Percentiles rank a stretch among this genome's conserved stretches.
phyloP scores from a whole-genome alignment of 2,797 vertebrate species.

The Phrynocephalus guinanensis region DNA sequence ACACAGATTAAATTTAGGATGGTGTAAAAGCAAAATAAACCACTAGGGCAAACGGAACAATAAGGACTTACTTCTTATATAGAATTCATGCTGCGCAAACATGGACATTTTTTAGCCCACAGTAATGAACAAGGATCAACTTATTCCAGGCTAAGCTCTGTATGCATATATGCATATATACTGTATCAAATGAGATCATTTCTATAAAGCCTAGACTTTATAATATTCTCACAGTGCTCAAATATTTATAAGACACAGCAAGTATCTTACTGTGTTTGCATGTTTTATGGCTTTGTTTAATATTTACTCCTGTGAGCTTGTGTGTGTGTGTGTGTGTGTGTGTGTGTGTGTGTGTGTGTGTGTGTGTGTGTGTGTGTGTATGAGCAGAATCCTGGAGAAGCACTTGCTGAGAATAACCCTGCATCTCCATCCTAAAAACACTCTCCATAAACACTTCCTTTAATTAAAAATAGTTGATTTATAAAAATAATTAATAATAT shows the following conservation, averaged over 20 bases:
- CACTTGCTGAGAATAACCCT: background rate
- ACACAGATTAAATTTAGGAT: background rate
- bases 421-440: constrained; percentile 14
- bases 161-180: background rate
- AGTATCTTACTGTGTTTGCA: constrained; percentile 27
- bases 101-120: constrained; percentile 11
- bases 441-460: background rate
- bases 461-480: constrained; percentile 6
- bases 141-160: constrained; percentile 33
- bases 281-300: constrained; percentile 35
- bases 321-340: background rate
- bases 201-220: constrained; percentile 19
- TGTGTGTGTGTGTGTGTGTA: too few relatives aligned
- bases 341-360: background rate
- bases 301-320: background rate
- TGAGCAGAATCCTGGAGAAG: constrained; percentile 15
- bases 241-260: background rate
- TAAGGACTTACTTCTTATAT: background rate
- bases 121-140: background rate
- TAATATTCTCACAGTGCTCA: background rate
- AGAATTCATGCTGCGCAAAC: background rate
- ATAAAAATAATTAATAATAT: constrained; percentile 31
- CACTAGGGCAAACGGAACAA: background rate
- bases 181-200: constrained; percentile 8
- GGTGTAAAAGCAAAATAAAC: background rate